Evolutionary conservation across 2,797 vertebrate species (phyloP), one percentile per base, ranked within the genome.

Genomic region (Enteromius unitaeniatus): DNA sequence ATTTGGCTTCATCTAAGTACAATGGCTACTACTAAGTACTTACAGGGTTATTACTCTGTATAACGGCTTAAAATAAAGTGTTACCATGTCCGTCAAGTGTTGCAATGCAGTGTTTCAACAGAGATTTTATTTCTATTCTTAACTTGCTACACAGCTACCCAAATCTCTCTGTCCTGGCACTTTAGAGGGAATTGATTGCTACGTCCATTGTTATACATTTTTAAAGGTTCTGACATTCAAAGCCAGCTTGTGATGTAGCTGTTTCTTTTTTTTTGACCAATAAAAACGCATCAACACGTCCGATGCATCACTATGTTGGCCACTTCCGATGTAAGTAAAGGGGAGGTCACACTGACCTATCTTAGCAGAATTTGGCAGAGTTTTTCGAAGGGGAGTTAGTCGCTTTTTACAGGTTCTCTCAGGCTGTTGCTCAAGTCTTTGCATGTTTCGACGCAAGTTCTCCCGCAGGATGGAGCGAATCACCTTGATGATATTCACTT

Each of bases 381-480:
- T 93, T 89, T 93, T 94, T 90, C 94, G 94, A n/a, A 97, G 93
- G 11, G 96, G 96, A 0, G 91, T 83, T 11, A 96, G 87, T 2
- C 94, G 95, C 55, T 96, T 97, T 90, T 93, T 98, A 40, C 91
- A 91, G 2, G 87, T 79, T 90, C 93, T 96, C 87, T 98, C 97
- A 87, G 95, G 53, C 0, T 95, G 93, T 0, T 93, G 90, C 13
- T 97, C 96, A 26, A 8, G 68, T 67, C 92, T 94, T 90, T 92
- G 96, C 89, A 89, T 88, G 90, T 96, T 95, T 82, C 96, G 96
- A 88, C 96, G 94, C 90, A 96, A 93, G 80, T 97, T 98, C 88
- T 98, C 97, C 89, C 98, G 88, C 90, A 99, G 93, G 85, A 99
- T 95, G 17, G 97, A 96, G 81, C 98, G 98, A 78, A 99, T 97